phyloP scores from a whole-genome alignment of 2,113 vertebrate genomes.

The Psilopogon haemacephalus region DNA sequence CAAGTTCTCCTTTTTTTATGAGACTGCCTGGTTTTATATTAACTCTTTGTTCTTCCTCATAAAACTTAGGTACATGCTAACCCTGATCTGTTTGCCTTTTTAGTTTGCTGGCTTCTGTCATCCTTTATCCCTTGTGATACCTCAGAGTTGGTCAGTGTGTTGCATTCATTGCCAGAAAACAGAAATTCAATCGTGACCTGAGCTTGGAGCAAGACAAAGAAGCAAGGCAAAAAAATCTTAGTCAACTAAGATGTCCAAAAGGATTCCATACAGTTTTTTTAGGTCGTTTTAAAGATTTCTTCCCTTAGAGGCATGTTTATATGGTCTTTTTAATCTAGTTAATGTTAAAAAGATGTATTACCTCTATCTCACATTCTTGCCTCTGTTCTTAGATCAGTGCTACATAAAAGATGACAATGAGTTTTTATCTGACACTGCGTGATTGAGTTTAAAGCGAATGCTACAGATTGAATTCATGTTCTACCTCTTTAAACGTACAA shows the following conservation, averaged over 20 bases:
- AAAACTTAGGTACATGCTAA: background rate
- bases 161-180: background rate
- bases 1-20: background rate
- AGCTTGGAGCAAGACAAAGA: background rate
- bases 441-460: background rate
- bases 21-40: background rate
- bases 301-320: background rate
- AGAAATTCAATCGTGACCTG: background rate
- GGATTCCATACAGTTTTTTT: background rate
- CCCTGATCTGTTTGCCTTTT: background rate
- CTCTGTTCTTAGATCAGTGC: background rate
- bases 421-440: background rate
- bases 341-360: background rate
- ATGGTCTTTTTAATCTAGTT: background rate
- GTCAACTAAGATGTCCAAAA: background rate
- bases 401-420: background rate
- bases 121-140: background rate
- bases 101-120: background rate
- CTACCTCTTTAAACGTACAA: background rate
- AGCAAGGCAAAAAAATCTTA: too few species aligned
- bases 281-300: background rate
- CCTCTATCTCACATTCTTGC: background rate
- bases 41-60: background rate
- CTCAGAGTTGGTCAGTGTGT: background rate
- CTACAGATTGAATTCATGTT: background rate